These are phyloP conservation scores for Anthopleura sola DNA, from an alignment of 64 coral and sea anemone genomes.

Conservation along the genomic window DNA sequence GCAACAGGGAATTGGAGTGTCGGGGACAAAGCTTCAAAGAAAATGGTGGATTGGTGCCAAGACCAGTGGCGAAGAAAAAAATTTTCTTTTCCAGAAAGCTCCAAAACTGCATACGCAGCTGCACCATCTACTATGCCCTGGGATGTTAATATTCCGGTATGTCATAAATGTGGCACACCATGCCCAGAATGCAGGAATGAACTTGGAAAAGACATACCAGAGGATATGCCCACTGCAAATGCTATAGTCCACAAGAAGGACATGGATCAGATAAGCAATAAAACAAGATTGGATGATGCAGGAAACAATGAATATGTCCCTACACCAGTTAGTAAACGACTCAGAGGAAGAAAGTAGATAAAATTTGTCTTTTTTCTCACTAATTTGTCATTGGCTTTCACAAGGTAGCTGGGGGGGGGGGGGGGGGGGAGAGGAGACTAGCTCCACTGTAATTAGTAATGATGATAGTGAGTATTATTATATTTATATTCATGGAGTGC, in stretches of 20 bases:
- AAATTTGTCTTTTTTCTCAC: too few species aligned
- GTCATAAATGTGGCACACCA: conserved; percentile 4
- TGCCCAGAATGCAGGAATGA: conserved; percentile 18
- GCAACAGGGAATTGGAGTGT: conserved; percentile 14
- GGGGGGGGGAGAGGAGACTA: too few species aligned
- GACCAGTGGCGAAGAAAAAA: conserved; percentile 36
- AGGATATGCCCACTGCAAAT: not conserved
- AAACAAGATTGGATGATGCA: too few species aligned
- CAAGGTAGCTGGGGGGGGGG: too few species aligned
- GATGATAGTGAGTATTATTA: too few species aligned
- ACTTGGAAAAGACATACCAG: not conserved
- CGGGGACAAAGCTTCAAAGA: not conserved
- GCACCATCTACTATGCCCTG: not conserved
- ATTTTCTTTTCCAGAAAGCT: not conserved
- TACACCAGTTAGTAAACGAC: too few species aligned
- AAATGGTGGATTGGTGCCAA: conserved; percentile 40
- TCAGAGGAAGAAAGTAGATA: too few species aligned
- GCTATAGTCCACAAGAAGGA: not conserved
- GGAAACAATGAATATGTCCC: too few species aligned
- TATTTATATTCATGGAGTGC: too few species aligned
- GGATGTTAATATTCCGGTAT: not conserved
- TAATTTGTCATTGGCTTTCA: too few species aligned
- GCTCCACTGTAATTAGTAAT: too few species aligned
- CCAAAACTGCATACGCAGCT: not conserved
- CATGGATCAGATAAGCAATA: too few species aligned